Conservation (phyloP, 2,888 invertebrate genomes). For the Hedychridium roseum region DNA sequence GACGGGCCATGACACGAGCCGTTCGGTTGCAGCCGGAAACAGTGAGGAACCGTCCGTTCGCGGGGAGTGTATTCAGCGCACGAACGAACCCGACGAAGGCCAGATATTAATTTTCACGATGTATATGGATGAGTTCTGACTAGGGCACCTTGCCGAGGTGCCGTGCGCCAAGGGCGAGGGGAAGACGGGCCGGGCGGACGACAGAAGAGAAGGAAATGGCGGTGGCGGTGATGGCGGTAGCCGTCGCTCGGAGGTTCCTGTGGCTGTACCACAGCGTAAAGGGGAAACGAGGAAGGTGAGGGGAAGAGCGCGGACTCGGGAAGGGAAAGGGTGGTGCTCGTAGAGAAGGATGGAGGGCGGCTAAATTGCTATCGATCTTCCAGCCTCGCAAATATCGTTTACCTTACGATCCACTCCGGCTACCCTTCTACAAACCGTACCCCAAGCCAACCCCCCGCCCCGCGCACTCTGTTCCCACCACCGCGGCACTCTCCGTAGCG, state of each 20-base stretch:
- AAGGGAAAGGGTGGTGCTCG: conserved; percentile 20
- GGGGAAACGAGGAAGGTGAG: conserved; percentile 2
- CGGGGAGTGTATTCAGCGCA: conserved; percentile 54
- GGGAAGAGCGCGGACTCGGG: conserved; percentile 10
- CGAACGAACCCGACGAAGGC: conserved; percentile 45
- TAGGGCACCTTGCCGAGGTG: conserved; percentile 35
- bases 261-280: conserved; percentile 23
- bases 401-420: conserved; percentile 35
- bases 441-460: not conserved
- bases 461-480: conserved; percentile 9
- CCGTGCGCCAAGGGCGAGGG: conserved; percentile 4
- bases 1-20: too few relatives aligned
- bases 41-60: not conserved
- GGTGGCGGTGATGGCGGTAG: conserved; percentile 19
- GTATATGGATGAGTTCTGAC: conserved; percentile 61
- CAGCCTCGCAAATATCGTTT: conserved; percentile 47
- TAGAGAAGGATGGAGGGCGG: conserved; percentile 40
- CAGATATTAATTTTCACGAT: conserved; percentile 61
- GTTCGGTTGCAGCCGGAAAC: too few relatives aligned
- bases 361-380: conserved; percentile 51
- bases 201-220: conserved; percentile 9
- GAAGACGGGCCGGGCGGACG: conserved; percentile 10
- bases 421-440: conserved; percentile 18
- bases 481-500: conserved; percentile 6
- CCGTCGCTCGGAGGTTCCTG: conserved; percentile 17